phyloP scores from a whole-genome alignment of 1,140 invertebrate genomes.

The Drosophila truncata region DNA sequence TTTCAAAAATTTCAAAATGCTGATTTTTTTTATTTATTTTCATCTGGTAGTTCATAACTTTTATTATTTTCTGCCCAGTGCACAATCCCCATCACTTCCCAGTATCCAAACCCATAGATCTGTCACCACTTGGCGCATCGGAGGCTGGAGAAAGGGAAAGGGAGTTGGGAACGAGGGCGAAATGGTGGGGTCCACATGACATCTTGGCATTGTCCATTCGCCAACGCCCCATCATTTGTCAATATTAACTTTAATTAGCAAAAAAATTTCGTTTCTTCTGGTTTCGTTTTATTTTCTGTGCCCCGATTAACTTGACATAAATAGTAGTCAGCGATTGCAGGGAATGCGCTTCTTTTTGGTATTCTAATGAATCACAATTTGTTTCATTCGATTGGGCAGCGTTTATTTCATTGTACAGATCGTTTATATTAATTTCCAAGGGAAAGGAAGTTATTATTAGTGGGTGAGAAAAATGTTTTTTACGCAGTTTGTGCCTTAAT shows the following conservation, averaged over 20 bases:
- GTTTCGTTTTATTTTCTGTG: constrained; percentile 13
- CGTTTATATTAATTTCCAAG: constrained; percentile 68
- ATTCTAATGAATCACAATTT: constrained; percentile 65
- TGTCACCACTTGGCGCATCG: constrained; percentile 71
- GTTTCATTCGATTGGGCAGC: constrained; percentile 60
- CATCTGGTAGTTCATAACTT: not conserved
- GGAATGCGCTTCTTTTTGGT: constrained; percentile 31
- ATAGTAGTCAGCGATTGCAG: constrained; percentile 36
- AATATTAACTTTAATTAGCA: constrained; percentile 83
- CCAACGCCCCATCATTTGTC: constrained; percentile 77
- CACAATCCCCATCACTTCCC: constrained; percentile 9
- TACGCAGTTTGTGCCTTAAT: constrained; percentile 1
- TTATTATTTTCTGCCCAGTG: not conserved
- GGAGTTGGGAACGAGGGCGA: constrained; percentile 18
- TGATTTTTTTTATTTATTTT: not conserved
- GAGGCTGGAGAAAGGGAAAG: constrained; percentile 24
- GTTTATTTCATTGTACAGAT: constrained; percentile 45
- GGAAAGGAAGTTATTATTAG: constrained; percentile 19
- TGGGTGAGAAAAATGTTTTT: constrained; percentile 36
- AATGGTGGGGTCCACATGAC: constrained; percentile 48
- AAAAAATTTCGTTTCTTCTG: constrained; percentile 38
- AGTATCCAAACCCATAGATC: constrained; percentile 63
- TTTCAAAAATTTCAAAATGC: not conserved
- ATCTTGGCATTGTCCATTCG: constrained; percentile 69
- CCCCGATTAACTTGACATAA: constrained; percentile 40